Evolutionary conservation across 2,797 vertebrate genomes (phyloP), one percentile per base, ranked within the genome.

Genomic region (Melopsittacus undulatus): DNA sequence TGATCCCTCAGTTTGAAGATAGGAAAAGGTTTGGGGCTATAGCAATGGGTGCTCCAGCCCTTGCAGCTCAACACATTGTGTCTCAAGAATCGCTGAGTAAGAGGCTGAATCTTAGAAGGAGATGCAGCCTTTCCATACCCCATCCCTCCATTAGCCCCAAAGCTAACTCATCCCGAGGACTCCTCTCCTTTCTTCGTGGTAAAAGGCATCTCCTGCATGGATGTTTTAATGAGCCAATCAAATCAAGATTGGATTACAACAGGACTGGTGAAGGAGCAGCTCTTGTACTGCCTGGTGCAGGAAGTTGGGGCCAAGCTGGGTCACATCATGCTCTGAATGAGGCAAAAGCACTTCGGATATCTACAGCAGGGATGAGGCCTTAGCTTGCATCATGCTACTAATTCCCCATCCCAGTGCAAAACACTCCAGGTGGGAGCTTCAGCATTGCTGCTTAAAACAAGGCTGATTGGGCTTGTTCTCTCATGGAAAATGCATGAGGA

Each of bases 401-500:
- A 93, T 82, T 95, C 89, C 81, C 69, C 0, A 4, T 84, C 61
- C 90, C 66, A 19, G 49, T 6, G 27, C 62, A 61, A 66, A 83
- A 11, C 80, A 1, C 80, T 72, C 83, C 81, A 72, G 94, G 87
- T 93, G 87, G 92, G 87, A 96, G 54, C 91, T 83, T 64, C 6
- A 3, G 90, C 69, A 8, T 10, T 3, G 32, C 89, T 75, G 87
- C 82, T 92, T 95, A 68, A 92, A 85, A 92, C 94, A 83, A 96
- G 89, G 73, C 87, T 94, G 91, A 91, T 85, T 91, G 69, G 72
- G 72, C 95, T 92, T 54, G 19, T 32, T 83, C 73, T 49, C 42
- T 93, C 91, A 93, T 92, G 92, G 93, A 96, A 95, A 95, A 92
- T 91, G 75, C 67, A 95, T 95, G 94, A 96, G 93, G 13, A 59